These are phyloP conservation scores for Cherax quadricarinatus DNA, from an alignment of 1,140 invertebrate species.

Conservation along the genomic window DNA sequence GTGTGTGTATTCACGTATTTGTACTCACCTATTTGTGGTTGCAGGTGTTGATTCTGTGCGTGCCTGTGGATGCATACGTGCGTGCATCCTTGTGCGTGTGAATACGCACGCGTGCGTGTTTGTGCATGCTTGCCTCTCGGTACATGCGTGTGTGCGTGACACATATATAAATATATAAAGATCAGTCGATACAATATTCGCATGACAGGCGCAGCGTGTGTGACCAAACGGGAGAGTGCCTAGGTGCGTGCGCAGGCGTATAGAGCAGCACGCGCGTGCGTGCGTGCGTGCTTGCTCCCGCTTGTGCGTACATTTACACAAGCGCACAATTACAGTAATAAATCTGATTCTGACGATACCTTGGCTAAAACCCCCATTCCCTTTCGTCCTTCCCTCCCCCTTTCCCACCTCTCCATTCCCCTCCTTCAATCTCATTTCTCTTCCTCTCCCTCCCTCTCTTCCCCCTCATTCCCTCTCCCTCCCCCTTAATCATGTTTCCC, in stretches of 20 bases:
- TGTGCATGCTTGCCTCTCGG: background rate
- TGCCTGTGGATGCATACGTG: background rate
- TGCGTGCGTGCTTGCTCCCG: background rate
- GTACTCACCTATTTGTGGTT: background rate
- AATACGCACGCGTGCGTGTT: background rate
- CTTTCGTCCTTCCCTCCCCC: background rate
- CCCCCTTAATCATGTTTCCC: no score
- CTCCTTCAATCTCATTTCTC: no score
- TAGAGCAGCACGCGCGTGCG: background rate
- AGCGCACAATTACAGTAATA: background rate
- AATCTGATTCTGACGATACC: background rate
- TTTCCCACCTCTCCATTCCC: background rate
- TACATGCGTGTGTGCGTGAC: background rate
- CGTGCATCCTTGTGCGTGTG: background rate
- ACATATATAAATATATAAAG: background rate
- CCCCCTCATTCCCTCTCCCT: no score
- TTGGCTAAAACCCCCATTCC: no score
- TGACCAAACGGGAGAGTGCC: no score
- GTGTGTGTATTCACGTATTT: conserved; percentile 5
- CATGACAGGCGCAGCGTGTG: background rate
- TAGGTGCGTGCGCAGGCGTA: background rate
- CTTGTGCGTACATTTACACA: no score
- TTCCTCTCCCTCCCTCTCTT: no score
- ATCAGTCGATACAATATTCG: no score
- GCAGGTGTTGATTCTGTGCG: background rate